Base-by-base conservation (phyloP, 2,888 invertebrate species). In the Athetis lepigone region DNA sequence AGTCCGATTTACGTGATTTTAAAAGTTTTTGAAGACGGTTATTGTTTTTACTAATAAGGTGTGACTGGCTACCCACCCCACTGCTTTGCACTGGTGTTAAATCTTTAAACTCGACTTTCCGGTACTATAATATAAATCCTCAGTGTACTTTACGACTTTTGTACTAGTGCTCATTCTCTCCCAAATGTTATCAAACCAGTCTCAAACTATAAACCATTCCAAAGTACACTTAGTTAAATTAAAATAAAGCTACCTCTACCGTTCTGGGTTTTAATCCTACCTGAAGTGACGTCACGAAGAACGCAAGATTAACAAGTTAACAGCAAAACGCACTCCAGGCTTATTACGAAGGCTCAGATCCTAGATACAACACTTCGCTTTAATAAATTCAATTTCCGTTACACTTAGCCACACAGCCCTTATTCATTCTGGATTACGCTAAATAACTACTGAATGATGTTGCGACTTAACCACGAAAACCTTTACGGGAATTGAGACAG, bases 361-460 rank as follows among this genome's bases (percentile, higher is more conserved):
- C 66, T 72, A 79, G 79, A 67, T 63, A 62, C 69, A 64, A 47
- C 42, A 67, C 66, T 72, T 60, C 51, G 67, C 73, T 78, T 81
- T 84, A 83, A 84, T 85, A 81, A 85, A 86, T 87, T 83, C 83
- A 82, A 85, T 87, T 83, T 85, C 81, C 81, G 75, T 72, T 75
- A 81, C 79, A 76, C 70, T 70, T 70, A 70, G 66, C 75, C 75
- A 71, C 75, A 77, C 61, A 71, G 80, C 80, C 75, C 79, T 81
- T 81, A 79, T 82, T 80, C 77, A 80, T 75, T 80, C 74, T 79
- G 80, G 83, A 83, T 83, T 82, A 81, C 71, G 75, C 79, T 79
- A 74, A 78, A 79, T 74, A 79, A 78, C 80, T 77, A 61, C 77
- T 68, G 74, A 70, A 71, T 51, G 40, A 45, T 68, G 77, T 74